Evolutionary conservation across 2,888 invertebrate species (phyloP).

Genomic region (Acronicta leporina): DNA sequence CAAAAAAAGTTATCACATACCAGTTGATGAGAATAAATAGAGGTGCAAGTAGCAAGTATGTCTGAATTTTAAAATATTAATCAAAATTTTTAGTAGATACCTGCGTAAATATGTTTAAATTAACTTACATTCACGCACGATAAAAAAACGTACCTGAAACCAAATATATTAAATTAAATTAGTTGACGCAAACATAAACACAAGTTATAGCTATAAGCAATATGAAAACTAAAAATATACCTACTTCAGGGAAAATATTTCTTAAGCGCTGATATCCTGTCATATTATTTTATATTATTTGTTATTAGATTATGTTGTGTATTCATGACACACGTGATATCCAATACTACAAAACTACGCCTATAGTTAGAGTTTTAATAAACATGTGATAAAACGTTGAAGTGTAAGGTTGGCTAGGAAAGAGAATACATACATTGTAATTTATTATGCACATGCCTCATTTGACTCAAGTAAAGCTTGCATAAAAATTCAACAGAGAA

Average conservation of each 20-base stretch:
- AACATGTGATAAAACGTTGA: slow-evolving; percentile 27
- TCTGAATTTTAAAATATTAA: too few species aligned
- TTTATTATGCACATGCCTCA: slow-evolving; percentile 44
- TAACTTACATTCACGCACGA: slow-evolving; percentile 8
- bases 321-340: slow-evolving; percentile 36
- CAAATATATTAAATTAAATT: slow-evolving; percentile 45
- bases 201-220: slow-evolving; percentile 32
- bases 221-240: slow-evolving; percentile 39
- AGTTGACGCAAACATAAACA: neutral
- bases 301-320: slow-evolving; percentile 49
- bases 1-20: too few species aligned
- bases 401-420: slow-evolving; percentile 23
- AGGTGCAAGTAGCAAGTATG: too few species aligned
- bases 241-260: slow-evolving; percentile 42
- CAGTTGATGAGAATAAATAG: too few species aligned
- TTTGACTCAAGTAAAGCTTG: slow-evolving; percentile 39
- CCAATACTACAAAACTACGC: slow-evolving; percentile 28
- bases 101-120: neutral
- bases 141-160: slow-evolving; percentile 49
- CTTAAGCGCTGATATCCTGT: slow-evolving; percentile 51
- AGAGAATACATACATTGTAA: slow-evolving; percentile 46
- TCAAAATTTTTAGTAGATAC: neutral
- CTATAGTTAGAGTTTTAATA: slow-evolving; percentile 23
- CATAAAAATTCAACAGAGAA: slow-evolving; percentile 41
- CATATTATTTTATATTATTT: slow-evolving; percentile 56